Evolutionary conservation across 2,113 vertebrate species (phyloP).

Genomic region (Ciconia stormi): DNA sequence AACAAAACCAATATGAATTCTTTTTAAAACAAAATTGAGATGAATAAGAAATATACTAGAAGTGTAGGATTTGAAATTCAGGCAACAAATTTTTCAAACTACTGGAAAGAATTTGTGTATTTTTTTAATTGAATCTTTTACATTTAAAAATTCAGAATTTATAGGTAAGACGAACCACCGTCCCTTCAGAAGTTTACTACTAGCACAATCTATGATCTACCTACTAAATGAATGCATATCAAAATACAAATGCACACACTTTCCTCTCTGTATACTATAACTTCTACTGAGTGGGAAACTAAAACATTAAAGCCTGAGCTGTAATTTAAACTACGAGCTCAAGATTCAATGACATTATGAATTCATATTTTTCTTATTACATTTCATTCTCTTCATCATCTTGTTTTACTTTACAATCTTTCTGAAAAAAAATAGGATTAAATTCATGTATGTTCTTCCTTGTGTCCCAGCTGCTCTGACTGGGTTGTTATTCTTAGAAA

Average conservation of each 20-base stretch:
- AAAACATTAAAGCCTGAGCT: not conserved
- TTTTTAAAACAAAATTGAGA: not conserved
- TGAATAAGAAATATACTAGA: not conserved
- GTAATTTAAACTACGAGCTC: not conserved
- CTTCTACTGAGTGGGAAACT: not conserved
- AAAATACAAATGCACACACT: not conserved
- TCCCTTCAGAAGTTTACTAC: not conserved
- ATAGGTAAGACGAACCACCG: not conserved
- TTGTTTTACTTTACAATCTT: not conserved
- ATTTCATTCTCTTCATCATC: not conserved
- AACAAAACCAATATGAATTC: not conserved
- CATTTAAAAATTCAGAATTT: not conserved
- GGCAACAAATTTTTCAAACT: not conserved
- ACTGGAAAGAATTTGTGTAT: not conserved
- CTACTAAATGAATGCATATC: not conserved
- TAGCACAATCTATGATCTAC: not conserved
- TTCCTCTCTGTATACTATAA: not conserved
- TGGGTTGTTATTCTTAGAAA: not conserved
- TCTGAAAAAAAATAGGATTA: not conserved
- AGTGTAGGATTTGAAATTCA: not conserved
- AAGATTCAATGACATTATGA: not conserved
- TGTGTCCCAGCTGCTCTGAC: not conserved
- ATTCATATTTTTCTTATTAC: not conserved
- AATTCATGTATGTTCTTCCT: not conserved
- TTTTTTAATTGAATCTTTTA: not conserved